These are phyloP conservation scores for Enteromius argenteus DNA, from an alignment of 2,797 vertebrate genomes.

Conservation along the genomic window DNA sequence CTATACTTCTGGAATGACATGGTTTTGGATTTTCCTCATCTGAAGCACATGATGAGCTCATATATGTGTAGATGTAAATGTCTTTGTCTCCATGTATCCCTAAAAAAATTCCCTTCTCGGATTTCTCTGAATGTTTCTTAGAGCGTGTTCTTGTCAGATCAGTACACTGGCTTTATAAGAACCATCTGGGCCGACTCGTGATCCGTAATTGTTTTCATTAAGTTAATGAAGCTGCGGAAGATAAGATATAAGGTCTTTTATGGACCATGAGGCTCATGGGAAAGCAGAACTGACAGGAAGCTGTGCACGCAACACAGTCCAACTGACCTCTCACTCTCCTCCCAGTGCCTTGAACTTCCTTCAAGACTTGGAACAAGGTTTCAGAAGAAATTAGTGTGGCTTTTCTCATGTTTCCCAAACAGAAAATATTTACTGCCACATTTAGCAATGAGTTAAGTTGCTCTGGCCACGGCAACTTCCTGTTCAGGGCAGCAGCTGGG, in stretches of 20 bases:
- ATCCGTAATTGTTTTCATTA: constrained; percentile 45
- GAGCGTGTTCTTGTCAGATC: constrained; percentile 19
- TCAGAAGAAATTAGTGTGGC: not conserved
- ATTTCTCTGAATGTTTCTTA: constrained; percentile 2
- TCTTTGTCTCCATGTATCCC: not conserved
- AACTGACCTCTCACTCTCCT: constrained; percentile 10
- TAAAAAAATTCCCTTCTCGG: not conserved
- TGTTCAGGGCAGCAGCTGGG: constrained; percentile 39
- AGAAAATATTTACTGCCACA: constrained; percentile 32
- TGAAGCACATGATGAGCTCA: not conserved
- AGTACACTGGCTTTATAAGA: constrained; percentile 22
- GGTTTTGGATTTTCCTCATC: not conserved
- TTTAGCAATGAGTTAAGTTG: constrained; percentile 17
- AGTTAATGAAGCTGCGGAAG: constrained; percentile 45
- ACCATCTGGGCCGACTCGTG: constrained; percentile 36
- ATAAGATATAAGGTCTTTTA: constrained; percentile 46
- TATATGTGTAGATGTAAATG: not conserved
- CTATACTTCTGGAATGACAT: not conserved
- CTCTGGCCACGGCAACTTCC: constrained; percentile 36
- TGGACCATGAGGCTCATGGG: constrained; percentile 23
- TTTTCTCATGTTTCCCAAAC: constrained; percentile 34
- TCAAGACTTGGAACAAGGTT: not conserved
- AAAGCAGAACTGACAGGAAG: constrained; percentile 40
- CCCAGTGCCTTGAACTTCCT: constrained; percentile 16
- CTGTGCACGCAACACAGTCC: not conserved